Conservation (phyloP, 2,797 vertebrate species). For the Muscicapa striata region DNA sequence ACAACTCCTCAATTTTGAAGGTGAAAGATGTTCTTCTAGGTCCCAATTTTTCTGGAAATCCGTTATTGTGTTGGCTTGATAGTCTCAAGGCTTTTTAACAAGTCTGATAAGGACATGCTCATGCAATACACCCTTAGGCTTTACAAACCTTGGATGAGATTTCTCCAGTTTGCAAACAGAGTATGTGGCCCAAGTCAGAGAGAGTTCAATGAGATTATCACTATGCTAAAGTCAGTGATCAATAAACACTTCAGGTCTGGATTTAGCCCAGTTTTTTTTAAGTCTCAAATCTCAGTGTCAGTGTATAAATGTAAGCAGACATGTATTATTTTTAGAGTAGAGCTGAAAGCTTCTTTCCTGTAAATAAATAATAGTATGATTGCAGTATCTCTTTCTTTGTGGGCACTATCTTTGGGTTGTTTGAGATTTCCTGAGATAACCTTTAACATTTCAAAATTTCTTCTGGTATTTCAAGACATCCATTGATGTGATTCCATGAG, state of each 20-base stretch:
- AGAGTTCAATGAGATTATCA: not conserved
- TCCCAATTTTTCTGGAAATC: not conserved
- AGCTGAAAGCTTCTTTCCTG: not conserved
- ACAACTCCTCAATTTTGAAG: not conserved
- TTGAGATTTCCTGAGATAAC: not conserved
- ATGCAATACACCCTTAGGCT: not conserved
- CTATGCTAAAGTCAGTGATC: not conserved
- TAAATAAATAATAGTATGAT: constrained; percentile 31
- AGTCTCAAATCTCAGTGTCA: constrained; percentile 26
- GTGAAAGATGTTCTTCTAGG: not conserved
- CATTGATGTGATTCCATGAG: not conserved
- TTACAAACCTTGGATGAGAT: not conserved
- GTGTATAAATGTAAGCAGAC: constrained; percentile 15
- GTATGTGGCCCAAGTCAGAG: not conserved
- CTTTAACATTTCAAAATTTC: not conserved
- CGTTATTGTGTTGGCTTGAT: not conserved
- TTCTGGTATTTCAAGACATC: not conserved
- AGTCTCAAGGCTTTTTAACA: constrained; percentile 11
- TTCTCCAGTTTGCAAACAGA: constrained; percentile 35
- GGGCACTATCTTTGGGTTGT: not conserved
- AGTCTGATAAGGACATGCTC: not conserved
- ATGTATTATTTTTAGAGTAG: not conserved
- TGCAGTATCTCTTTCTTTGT: constrained; percentile 11
- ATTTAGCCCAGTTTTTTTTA: constrained; percentile 9
- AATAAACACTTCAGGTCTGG: not conserved